phyloP scores from a whole-genome alignment of 2,797 vertebrate genomes.

The Masticophis lateralis region DNA sequence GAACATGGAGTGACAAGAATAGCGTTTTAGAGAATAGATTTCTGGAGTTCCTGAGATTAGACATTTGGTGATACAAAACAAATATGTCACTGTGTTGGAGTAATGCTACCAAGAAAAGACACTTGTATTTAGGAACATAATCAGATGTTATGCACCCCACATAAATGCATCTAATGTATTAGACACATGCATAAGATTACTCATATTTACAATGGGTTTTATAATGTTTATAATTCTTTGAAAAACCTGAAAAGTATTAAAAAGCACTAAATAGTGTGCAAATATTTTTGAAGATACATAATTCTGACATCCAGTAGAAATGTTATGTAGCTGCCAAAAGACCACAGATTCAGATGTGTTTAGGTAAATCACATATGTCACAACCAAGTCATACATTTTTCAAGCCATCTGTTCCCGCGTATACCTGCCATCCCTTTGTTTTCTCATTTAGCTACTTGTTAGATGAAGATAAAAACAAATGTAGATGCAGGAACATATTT shows the following conservation, averaged over 20 bases:
- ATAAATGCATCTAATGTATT: neutral
- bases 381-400: neutral
- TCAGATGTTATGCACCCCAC: neutral
- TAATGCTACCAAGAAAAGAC: neutral
- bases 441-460: conserved; percentile 21
- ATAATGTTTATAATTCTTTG: neutral
- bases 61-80: neutral
- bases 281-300: neutral
- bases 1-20: neutral
- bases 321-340: neutral
- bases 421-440: conserved; percentile 4
- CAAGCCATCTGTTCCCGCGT: conserved; percentile 42
- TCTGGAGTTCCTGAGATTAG: neutral
- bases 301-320: neutral
- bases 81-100: neutral
- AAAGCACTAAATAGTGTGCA: neutral
- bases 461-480: conserved; percentile 15
- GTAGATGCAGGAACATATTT: conserved; percentile 19
- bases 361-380: neutral
- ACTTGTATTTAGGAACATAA: neutral
- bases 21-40: neutral
- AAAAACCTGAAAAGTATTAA: neutral
- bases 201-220: neutral
- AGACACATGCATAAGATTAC: neutral
- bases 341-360: neutral